Evolutionary conservation across 2,888 invertebrate species (phyloP).

Genomic region (Norana najaformis): DNA sequence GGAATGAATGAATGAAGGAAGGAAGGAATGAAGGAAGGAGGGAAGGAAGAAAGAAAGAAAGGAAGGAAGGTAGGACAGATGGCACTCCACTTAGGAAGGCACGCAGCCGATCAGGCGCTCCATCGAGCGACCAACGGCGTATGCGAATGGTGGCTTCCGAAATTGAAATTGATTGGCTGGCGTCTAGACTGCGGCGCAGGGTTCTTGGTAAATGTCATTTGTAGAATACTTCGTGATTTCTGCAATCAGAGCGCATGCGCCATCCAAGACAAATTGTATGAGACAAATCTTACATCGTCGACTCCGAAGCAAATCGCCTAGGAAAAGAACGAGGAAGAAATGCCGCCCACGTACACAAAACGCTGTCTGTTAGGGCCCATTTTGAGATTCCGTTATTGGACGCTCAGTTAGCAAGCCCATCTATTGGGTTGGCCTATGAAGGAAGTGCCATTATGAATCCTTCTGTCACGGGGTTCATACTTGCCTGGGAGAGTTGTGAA

Average conservation of each 20-base stretch:
- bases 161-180: not conserved
- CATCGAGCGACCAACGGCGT: too few species aligned
- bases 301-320: not conserved
- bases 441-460: not conserved
- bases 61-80: not conserved
- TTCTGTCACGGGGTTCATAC: not conserved
- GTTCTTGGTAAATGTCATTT: not conserved
- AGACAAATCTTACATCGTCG: not conserved
- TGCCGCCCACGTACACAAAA: not conserved
- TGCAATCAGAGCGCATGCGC: not conserved
- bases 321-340: not conserved
- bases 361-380: not conserved
- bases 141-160: not conserved
- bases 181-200: not conserved
- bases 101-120: not conserved
- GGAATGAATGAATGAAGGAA: not conserved
- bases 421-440: not conserved
- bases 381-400: not conserved
- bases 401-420: not conserved
- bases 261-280: not conserved
- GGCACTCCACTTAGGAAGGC: not conserved
- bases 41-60: not conserved
- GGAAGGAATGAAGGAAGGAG: not conserved
- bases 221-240: not conserved
- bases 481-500: not conserved